Conservation (phyloP, 2,113 vertebrate species). For the Cheirogaleus medius region DNA sequence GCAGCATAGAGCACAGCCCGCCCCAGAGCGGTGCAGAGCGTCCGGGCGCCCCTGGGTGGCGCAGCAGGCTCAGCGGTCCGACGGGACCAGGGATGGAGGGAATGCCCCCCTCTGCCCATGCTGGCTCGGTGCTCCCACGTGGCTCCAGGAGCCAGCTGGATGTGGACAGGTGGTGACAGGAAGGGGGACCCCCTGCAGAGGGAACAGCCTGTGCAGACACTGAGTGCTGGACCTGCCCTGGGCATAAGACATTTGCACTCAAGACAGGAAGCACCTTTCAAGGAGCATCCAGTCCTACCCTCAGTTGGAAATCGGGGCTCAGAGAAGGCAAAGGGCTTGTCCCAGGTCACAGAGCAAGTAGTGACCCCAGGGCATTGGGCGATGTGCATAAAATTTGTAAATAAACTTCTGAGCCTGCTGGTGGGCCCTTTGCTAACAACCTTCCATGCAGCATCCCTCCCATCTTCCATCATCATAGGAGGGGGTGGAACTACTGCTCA, state of each 20-base stretch:
- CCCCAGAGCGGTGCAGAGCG: not conserved
- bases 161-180: not conserved
- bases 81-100: not conserved
- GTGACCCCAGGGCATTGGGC: not conserved
- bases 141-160: not conserved
- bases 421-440: not conserved
- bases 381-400: rapidly evolving
- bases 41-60: not conserved
- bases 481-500: not conserved
- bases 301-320: not conserved
- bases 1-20: not conserved
- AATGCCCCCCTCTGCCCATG: not conserved
- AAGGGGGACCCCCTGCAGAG: not conserved
- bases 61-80: not conserved
- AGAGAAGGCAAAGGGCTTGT: not conserved
- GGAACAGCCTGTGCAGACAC: not conserved
- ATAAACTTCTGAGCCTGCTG: not conserved
- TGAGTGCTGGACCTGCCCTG: not conserved
- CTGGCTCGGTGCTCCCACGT: too few relatives aligned
- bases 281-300: not conserved
- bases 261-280: not conserved
- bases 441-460: not conserved
- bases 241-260: not conserved
- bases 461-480: not conserved
- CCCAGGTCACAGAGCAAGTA: not conserved